Percentiles rank a stretch among this genome's conserved stretches.
phyloP scores from a whole-genome alignment of 1,140 invertebrate species.

The Lysiphlebus fabarum region DNA sequence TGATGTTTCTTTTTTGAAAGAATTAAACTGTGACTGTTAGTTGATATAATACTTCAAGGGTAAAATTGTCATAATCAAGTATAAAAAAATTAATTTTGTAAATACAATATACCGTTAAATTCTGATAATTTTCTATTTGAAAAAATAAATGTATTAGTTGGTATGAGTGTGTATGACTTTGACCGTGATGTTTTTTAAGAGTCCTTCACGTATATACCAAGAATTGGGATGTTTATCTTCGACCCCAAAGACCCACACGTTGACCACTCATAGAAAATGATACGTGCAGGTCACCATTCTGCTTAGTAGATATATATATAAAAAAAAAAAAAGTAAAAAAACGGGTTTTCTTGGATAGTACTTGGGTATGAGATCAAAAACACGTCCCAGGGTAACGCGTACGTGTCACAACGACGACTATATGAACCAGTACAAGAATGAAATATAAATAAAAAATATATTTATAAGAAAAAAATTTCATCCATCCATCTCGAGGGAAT shows the following conservation, averaged over 20 bases:
- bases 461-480: background rate
- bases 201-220: conserved; percentile 5
- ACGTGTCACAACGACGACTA: background rate
- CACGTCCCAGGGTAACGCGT: conserved; percentile 13
- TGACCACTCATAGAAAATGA: no score
- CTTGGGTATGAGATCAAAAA: background rate
- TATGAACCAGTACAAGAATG: background rate
- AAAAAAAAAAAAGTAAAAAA: background rate
- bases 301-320: background rate
- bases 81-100: no score
- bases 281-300: conserved; percentile 9
- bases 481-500: no score
- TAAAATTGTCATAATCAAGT: no score
- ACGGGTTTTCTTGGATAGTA: conserved; percentile 2
- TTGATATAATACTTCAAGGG: no score
- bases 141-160: no score
- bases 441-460: background rate
- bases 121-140: no score
- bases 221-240: conserved; percentile 15
- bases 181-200: background rate
- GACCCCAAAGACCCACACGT: background rate
- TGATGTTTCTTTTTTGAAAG: no score
- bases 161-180: no score
- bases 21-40: no score
- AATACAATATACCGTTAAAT: no score